phyloP scores from a whole-genome alignment of 2,888 invertebrate genomes.

The Lithosia quadra region DNA sequence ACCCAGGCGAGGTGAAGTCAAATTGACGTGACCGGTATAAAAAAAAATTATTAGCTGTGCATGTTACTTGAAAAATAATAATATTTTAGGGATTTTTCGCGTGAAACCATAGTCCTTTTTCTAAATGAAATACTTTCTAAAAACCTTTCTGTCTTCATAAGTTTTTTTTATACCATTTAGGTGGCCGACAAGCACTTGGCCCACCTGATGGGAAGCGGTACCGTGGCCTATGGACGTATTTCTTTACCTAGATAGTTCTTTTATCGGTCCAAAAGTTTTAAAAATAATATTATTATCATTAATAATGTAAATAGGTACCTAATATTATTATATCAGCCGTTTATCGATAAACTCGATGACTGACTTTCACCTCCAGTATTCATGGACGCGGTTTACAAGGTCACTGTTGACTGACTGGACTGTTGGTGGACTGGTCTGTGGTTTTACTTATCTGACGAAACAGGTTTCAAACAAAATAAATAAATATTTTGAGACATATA shows the following conservation, averaged over 20 bases:
- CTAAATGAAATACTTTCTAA: background rate
- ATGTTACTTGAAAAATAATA: too few species aligned
- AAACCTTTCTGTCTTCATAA: background rate
- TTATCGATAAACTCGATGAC: background rate
- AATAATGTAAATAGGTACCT: background rate
- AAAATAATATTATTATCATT: background rate
- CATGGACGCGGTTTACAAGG: conserved; percentile 12
- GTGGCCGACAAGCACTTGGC: too few species aligned
- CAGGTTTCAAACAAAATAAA: conserved; percentile 8
- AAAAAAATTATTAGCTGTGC: too few species aligned
- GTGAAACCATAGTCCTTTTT: too few species aligned
- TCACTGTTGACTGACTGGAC: too few species aligned
- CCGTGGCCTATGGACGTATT: too few species aligned
- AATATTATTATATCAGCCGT: conserved; percentile 4
- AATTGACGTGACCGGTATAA: too few species aligned
- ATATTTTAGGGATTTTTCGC: too few species aligned
- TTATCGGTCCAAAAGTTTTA: background rate
- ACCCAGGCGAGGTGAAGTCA: too few species aligned
- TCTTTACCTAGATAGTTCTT: background rate
- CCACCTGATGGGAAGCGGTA: too few species aligned
- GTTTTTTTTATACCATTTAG: too few species aligned
- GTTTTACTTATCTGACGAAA: background rate
- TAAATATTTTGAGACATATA: background rate
- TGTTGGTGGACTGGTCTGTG: background rate
- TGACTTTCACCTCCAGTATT: conserved; percentile 16